Evolutionary conservation across 2,888 invertebrate species (phyloP), one percentile per base, ranked within the genome.

Genomic region (Polyommatus iphigenia): DNA sequence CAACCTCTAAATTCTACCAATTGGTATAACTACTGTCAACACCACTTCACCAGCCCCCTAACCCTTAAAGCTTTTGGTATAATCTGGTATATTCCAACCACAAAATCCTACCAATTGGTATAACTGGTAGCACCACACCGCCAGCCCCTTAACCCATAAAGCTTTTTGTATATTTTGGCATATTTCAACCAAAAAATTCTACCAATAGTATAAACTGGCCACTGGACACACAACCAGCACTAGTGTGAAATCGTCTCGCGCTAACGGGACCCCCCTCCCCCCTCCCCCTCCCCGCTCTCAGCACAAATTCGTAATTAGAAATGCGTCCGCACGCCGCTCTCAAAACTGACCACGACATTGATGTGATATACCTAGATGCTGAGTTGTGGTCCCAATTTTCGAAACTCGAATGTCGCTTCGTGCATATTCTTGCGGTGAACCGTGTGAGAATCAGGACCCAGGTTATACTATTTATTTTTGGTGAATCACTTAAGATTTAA

Each of bases 161-260:
- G 6, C 6, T 6, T 36, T 36, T 46, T 18, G 18, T 54, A 54
- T 18, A 54, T 4, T 54, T 4, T 18, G 4, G 54, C 8, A 20
- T 2, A 7, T 20, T 59, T 2, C 20, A 59, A 59, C 20, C 8
- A 5, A 18, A 0, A 54, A 54, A 54, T 18, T 18, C 54, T 54
- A 54, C 54, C 54, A 54, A 54, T 54, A 5, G 18, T 18, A 54
- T 54, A 18, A 50, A 54, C 59, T 59, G 59, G 8, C 8, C 2
- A 59, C 59, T 59, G 59, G 8, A 2, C 2, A 59, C 20, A 59
- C 59, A 7, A 20, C 8, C 29, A 10, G 24, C 62, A 2, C 20
- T 59, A 10, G 91, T 91, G 92, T 92, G 92, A 92, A 92, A 92
- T 92, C 90, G 87, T 81, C 83, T 82, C 82, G 80, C 89, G 87